Base-by-base conservation (phyloP, 1,140 invertebrate species). In the Polyergus mexicanus region DNA sequence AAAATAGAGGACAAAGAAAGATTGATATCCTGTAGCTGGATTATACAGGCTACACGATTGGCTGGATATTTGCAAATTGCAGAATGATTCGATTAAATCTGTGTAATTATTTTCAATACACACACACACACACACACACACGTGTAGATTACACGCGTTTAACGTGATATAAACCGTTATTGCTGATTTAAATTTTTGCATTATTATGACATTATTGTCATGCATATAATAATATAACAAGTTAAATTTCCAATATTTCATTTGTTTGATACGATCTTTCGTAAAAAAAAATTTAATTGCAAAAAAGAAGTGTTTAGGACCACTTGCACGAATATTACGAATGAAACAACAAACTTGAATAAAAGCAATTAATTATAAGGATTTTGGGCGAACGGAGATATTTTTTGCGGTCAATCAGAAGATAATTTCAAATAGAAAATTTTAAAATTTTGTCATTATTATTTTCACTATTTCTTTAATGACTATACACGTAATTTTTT, bases 1-100 rank as follows among this genome's bases (percentile, higher is more conserved):
- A 80, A 80, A 80, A 80, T 8, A 56, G 32, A 68, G 44, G 44
- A 68, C 28, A 65, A 68, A 56, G 41, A 60, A 56, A 69, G 22
- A 80, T 69, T 80, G 76, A 80, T 54, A 80, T 69, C 54, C 32
- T 25, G n/a, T 38, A 68, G 28, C 62, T 32, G 38, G 4, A 44
- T 44, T 60, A 44, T 63, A 32, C 2, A 11, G 5, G 25, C 3
- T 76, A 32, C 19, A 41, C 25, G 13, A 25, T 13, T 7, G 25
- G 19, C 4, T 22, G 28, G 19, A 22, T 77, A 51, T 65, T 47
- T 58, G 38, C 19, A 19, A 77, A 51, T 47, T 65, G 3, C n/a
- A 32, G 6, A 35, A 65, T 62, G 32, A 28, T 62, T 77, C 44
- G 1, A 62, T 62, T 28, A 44, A 63, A 62, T 19, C 13, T 3